phyloP scores from a whole-genome alignment of 2,888 invertebrate species.

The Watsonalla binaria region DNA sequence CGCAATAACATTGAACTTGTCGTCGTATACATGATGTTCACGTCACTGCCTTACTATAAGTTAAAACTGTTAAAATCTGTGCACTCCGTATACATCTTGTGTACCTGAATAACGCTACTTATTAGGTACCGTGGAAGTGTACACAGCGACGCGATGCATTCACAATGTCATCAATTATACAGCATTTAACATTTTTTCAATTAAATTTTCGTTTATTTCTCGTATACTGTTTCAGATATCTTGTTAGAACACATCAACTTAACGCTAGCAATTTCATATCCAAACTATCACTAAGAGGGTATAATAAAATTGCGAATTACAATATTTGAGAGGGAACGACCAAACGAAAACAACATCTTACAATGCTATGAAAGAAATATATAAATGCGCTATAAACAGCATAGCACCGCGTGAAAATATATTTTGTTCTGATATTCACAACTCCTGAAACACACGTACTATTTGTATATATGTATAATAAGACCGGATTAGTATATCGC shows the following conservation, averaged over 20 bases:
- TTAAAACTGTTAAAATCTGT: slow-evolving; percentile 25
- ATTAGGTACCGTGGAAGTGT: neutral
- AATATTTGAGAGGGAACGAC: slow-evolving; percentile 30
- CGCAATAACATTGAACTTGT: slow-evolving; percentile 74
- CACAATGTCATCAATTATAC: slow-evolving; percentile 40
- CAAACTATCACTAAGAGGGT: slow-evolving; percentile 51
- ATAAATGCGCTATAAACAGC: slow-evolving; percentile 56
- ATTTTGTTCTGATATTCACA: slow-evolving; percentile 62
- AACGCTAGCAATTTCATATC: slow-evolving; percentile 52
- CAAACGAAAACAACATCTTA: slow-evolving; percentile 30
- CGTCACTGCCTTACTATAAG: slow-evolving; percentile 47
- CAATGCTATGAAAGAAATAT: slow-evolving; percentile 48
- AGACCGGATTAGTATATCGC: slow-evolving; percentile 2
- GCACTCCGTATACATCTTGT: slow-evolving; percentile 37
- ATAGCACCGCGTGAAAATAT: slow-evolving; percentile 62
- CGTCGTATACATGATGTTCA: slow-evolving; percentile 72
- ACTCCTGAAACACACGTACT: slow-evolving; percentile 31
- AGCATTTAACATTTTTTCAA: slow-evolving; percentile 49
- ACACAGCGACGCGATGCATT: slow-evolving; percentile 43
- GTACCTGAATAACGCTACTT: slow-evolving; percentile 27
- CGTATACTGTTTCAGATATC: slow-evolving; percentile 79
- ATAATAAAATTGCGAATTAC: slow-evolving; percentile 33
- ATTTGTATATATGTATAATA: slow-evolving; percentile 15
- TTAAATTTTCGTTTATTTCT: slow-evolving; percentile 57
- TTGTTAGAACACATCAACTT: slow-evolving; percentile 76